Evolutionary conservation across 2,113 vertebrate genomes (phyloP), one percentile per base, ranked within the genome.

Genomic region (Gymnorhina tibicen): DNA sequence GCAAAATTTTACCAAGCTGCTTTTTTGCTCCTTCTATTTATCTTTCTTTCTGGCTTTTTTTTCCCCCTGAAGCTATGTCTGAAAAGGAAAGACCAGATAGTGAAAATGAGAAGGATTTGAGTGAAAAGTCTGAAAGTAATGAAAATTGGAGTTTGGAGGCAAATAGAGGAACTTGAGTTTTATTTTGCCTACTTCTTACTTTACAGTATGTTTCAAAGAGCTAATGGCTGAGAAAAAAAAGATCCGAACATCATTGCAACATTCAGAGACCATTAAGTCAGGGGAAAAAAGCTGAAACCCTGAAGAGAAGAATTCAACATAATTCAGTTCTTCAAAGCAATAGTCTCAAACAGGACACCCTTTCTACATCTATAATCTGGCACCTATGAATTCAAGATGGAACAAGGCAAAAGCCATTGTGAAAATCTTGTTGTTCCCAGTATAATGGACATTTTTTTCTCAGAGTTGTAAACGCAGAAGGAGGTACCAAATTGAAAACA

Each of bases 401-500:
- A 59, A 35, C 39, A 55, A 92, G 39, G 68, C 86, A 95, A 47
- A 89, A 82, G 27, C 22, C 44, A 37, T 91, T 83, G 44, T 85
- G 78, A 96, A 94, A 87, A 89, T 93, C 74, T 72, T 75, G 16
- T 37, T 82, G 17, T 85, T 97, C 72, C 28, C 26, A 82, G 28
- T 66, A 72, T 44, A 96, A 94, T 87, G 37, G 70, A 46, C 30
- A 19, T 37, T 85, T 85, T 87, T 77, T 80, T 53, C 52, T 67
- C 5, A 3, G 52, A 87, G 46, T 52, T 91, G 79, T 50, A 93
- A 84, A 90, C 11, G 4, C 84, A 93, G 76, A 72, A 95, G 89
- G 88, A 95, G 89, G 59, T 75, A 91, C 30, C 60, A 92, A 95
- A 95, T 85, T 96, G 89, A 89, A 97, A 96, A 82, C 94, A 97